Evolutionary conservation across 2,888 invertebrate species (phyloP), one percentile per base, ranked within the genome.

Genomic region (Pegoplata infirma): DNA sequence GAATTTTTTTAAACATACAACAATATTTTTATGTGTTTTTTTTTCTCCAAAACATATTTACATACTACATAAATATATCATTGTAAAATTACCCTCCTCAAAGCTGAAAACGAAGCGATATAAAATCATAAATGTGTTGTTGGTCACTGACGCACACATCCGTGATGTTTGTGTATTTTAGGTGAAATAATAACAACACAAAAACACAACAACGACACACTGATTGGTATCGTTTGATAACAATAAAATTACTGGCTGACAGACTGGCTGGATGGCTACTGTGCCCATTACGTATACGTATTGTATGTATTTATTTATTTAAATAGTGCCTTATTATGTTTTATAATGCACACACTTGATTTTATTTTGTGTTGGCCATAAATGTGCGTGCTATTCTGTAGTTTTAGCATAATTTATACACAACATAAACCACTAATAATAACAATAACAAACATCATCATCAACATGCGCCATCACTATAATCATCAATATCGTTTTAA

Each of bases 1-100:
- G 25, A n/a, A 47, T 32, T 49, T 4, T 2, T 10, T 32, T n/a
- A n/a, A n/a, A 32, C 32, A 23, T 23, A 23, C 23, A 12, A 6
- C 6, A 32, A 49, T 8, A 14, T 32, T 28, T 61, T 8, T 49
- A 23, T 40, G 66, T 23, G 23, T 23, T 23, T 23, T 23, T 23
- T 23, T 66, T 56, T 46, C 19, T 19, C 4, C 8, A 49, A 49
- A 51, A 44, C 32, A 32, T 25, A 23, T 23, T 10, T 59, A 14
- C 28, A 28, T 49, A 12, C 12, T 14, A 53, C 14, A 3, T n/a
- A n/a, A 32, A 53, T 53, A 46, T 67, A 74, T 66, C 55, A 78
- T 66, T 69, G 55, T 28, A 49, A 66, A 66, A 66, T 74, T 69
- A 23, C 78, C 78, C 77, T 77, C 77, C 77, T 73, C 77, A 73